phyloP scores from a whole-genome alignment of 1,140 invertebrate genomes.

The Acyrthosiphon pisum region DNA sequence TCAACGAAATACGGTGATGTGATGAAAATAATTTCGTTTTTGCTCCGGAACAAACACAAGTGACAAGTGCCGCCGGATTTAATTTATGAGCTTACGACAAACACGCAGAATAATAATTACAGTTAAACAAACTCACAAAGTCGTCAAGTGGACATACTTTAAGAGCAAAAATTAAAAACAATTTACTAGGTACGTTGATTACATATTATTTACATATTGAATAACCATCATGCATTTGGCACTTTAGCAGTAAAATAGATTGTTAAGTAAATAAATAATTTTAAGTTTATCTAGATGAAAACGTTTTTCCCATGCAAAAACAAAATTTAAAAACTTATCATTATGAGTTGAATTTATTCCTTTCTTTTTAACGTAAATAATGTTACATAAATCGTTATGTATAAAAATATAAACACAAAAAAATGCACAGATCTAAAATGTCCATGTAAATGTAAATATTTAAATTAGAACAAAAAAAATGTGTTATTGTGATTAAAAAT shows the following conservation, averaged over 20 bases:
- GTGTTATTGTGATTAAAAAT: background rate
- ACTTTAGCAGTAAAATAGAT: background rate
- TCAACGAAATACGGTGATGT: background rate
- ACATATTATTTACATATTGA: background rate
- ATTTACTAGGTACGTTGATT: background rate
- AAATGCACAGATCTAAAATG: too few relatives aligned
- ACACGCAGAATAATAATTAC: background rate
- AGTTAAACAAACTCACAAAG: background rate
- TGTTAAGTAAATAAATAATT: background rate
- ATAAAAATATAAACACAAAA: too few relatives aligned
- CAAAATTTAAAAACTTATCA: background rate
- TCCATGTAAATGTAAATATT: background rate
- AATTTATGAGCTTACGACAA: background rate
- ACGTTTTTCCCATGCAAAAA: background rate
- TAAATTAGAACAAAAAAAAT: background rate
- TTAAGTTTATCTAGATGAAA: background rate
- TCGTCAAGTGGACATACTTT: background rate
- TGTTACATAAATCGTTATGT: background rate
- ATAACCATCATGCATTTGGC: background rate
- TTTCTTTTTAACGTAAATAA: background rate
- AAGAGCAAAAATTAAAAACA: background rate
- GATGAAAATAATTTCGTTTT: background rate
- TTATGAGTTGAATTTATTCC: background rate
- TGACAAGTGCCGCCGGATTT: background rate
- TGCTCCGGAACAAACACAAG: background rate